phyloP scores from a whole-genome alignment of 1,140 invertebrate species.

The Medauroidea extradentata region DNA sequence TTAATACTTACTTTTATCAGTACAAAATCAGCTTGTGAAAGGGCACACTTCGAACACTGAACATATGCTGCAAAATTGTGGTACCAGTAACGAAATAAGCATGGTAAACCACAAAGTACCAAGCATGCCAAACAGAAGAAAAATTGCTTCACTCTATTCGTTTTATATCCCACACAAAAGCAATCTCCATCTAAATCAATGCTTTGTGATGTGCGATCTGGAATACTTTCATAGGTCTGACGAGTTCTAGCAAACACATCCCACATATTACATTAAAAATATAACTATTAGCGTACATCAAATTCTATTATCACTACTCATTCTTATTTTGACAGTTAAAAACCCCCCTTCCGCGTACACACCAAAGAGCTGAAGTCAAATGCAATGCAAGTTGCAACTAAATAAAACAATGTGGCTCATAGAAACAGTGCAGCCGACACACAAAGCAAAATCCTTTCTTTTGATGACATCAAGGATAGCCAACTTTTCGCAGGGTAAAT shows the following conservation, averaged over 20 bases:
- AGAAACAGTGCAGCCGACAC: too few relatives aligned
- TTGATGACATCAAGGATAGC: too few relatives aligned
- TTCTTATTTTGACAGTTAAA: too few relatives aligned
- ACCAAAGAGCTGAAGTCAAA: too few relatives aligned
- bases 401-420: too few relatives aligned
- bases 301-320: too few relatives aligned
- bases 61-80: neutral
- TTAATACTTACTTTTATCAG: conserved; percentile 4
- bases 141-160: neutral
- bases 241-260: neutral
- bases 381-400: too few relatives aligned
- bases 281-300: too few relatives aligned
- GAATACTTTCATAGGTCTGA: neutral
- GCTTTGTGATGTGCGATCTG: neutral
- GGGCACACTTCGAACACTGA: neutral
- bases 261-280: too few relatives aligned
- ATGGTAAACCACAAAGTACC: neutral
- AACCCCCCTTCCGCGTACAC: too few relatives aligned
- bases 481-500: too few relatives aligned
- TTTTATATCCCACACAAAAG: neutral
- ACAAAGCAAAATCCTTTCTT: too few relatives aligned
- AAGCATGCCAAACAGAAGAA: neutral
- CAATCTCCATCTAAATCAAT: neutral
- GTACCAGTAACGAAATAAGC: neutral
- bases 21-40: neutral